Percentiles rank a stretch among this genome's conserved stretches.
These are phyloP conservation scores for Heliconius hermathena DNA, from an alignment of 1,140 invertebrate species.

Conservation along the genomic window DNA sequence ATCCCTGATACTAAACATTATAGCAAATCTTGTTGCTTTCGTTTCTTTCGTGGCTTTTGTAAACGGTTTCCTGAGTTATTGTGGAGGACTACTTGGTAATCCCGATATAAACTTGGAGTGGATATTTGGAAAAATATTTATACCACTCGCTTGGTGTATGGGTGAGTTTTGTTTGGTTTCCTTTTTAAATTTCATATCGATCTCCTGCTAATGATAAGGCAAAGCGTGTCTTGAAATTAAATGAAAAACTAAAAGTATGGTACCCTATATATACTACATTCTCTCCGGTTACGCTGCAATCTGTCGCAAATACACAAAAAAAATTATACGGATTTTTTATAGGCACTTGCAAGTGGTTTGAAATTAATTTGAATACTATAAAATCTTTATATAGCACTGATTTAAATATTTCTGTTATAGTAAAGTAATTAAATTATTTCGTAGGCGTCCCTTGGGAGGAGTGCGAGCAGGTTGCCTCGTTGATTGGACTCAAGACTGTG, in stretches of 20 bases:
- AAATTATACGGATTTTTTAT: too few species aligned
- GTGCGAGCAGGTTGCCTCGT: slow-evolving; percentile 88
- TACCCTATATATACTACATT: too few species aligned
- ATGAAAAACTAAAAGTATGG: too few species aligned
- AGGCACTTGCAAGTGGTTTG: too few species aligned
- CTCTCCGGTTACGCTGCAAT: too few species aligned
- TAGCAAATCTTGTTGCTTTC: slow-evolving; percentile 96
- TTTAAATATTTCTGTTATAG: too few species aligned
- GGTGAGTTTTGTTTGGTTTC: slow-evolving; percentile 55
- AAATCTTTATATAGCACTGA: too few species aligned
- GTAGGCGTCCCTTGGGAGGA: slow-evolving; percentile 89
- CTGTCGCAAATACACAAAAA: too few species aligned
- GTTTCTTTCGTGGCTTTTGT: slow-evolving; percentile 93
- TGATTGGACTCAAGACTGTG: slow-evolving; percentile 94
- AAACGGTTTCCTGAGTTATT: slow-evolving; percentile 90
- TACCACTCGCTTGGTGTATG: slow-evolving; percentile 90
- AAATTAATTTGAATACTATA: too few species aligned
- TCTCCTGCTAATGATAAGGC: not conserved
- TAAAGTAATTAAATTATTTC: not conserved
- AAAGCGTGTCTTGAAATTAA: not conserved
- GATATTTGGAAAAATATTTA: slow-evolving; percentile 93
- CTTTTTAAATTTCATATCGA: too few species aligned
- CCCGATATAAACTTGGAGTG: slow-evolving; percentile 84
- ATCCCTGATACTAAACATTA: slow-evolving; percentile 92
- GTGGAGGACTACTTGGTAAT: slow-evolving; percentile 87